Conservation (phyloP, 2,797 vertebrate genomes). For the Tenualosa thibaudeaui region DNA sequence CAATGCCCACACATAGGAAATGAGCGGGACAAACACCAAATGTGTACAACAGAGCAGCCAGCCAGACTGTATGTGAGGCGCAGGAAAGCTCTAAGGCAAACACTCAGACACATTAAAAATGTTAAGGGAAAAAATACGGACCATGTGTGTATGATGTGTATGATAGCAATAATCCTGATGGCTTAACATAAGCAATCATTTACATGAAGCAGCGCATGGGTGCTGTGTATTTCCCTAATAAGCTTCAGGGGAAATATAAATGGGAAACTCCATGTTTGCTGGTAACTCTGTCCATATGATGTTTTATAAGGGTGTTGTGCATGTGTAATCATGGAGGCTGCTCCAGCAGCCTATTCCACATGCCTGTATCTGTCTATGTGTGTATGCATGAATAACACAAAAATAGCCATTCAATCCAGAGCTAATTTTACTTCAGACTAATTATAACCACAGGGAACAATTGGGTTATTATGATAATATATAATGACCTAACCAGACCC, state of each 20-base stretch:
- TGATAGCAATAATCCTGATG: slow-evolving; percentile 16
- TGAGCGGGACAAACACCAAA: slow-evolving; percentile 84
- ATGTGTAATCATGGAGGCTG: background rate
- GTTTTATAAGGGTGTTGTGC: background rate
- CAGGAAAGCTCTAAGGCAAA: slow-evolving; percentile 78
- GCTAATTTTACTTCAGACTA: slow-evolving; percentile 45
- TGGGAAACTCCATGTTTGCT: background rate
- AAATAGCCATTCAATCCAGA: background rate
- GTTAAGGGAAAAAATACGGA: slow-evolving; percentile 64
- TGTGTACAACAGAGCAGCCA: slow-evolving; percentile 83
- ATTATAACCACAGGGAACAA: slow-evolving; percentile 43
- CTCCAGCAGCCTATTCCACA: background rate
- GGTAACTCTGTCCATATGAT: slow-evolving; percentile 19
- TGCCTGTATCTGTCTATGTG: background rate
- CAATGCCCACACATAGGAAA: slow-evolving; percentile 83
- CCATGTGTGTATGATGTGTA: slow-evolving; percentile 51
- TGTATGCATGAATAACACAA: background rate
- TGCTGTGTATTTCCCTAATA: background rate
- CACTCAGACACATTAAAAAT: slow-evolving; percentile 70
- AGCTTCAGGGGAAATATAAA: slow-evolving; percentile 8
- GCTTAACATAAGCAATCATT: slow-evolving; percentile 19
- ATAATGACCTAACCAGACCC: slow-evolving; percentile 48
- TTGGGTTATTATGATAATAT: slow-evolving; percentile 43
- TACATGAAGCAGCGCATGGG: background rate
- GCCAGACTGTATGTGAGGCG: slow-evolving; percentile 75